Conservation (phyloP, 2,888 invertebrate species). For the Melinaea menophilus region DNA sequence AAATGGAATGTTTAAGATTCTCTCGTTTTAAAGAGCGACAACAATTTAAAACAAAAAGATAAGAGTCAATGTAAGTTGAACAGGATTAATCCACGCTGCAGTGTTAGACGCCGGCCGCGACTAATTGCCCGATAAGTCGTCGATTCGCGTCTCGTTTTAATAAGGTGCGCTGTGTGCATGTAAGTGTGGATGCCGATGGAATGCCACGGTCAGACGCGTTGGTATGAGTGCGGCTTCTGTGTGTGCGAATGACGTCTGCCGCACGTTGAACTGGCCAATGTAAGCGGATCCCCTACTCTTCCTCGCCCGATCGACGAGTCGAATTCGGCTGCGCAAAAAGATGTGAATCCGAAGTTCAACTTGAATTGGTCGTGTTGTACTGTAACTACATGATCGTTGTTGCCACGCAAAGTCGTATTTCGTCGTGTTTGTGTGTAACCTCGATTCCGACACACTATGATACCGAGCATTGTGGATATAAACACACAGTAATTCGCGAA, state of each 20-base stretch:
- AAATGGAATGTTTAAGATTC: conserved; percentile 28
- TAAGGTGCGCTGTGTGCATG: conserved; percentile 73
- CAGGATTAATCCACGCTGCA: conserved; percentile 49
- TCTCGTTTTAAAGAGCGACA: conserved; percentile 29
- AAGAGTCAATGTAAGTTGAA: conserved; percentile 59
- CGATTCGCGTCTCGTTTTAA: conserved; percentile 78
- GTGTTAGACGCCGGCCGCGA: conserved; percentile 68
- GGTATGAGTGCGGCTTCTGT: conserved; percentile 48
- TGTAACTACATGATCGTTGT: conserved; percentile 67
- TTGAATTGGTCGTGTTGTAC: conserved; percentile 47
- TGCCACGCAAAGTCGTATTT: conserved; percentile 69
- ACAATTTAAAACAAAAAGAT: conserved; percentile 33
- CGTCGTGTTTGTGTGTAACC: conserved; percentile 68
- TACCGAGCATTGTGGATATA: conserved; percentile 68
- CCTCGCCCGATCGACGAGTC: conserved; percentile 38
- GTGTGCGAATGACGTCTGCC: conserved; percentile 76
- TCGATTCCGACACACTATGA: conserved; percentile 72
- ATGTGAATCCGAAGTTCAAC: conserved; percentile 52
- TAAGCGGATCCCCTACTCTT: conserved; percentile 45
- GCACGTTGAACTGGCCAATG: conserved; percentile 54
- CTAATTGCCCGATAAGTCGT: conserved; percentile 78
- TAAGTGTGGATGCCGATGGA: conserved; percentile 72
- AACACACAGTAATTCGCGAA: conserved; percentile 74
- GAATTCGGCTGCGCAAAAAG: conserved; percentile 46
- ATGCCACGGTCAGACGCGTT: conserved; percentile 68